These are phyloP conservation scores for Gavia stellata DNA, from an alignment of 2,113 vertebrate genomes.

Conservation along the genomic window DNA sequence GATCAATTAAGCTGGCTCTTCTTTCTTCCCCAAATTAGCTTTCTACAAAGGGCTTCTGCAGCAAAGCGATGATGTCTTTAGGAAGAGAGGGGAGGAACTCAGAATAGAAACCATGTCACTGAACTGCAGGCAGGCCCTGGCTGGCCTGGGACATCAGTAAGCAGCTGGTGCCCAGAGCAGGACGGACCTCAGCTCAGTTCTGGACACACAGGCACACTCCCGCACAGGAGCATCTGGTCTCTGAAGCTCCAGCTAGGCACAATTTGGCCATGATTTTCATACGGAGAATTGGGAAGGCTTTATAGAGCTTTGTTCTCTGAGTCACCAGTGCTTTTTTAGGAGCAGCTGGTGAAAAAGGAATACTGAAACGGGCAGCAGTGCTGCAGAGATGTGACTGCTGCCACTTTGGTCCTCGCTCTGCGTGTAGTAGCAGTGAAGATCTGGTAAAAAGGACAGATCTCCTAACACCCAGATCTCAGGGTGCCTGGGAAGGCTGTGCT, in stretches of 20 bases:
- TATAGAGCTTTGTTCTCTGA: background rate
- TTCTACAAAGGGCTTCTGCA: background rate
- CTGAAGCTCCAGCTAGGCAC: background rate
- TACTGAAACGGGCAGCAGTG: background rate
- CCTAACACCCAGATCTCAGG: background rate
- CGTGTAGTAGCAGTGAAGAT: background rate
- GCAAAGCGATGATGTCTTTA: background rate
- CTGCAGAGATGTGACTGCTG: background rate
- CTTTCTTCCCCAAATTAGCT: conserved; percentile 5
- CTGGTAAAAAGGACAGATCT: background rate
- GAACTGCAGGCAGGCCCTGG: background rate
- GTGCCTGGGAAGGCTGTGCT: background rate
- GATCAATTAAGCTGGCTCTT: conserved; percentile 31
- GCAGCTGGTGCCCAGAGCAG: background rate
- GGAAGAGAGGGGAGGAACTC: background rate
- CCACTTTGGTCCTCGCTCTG: background rate
- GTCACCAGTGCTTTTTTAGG: background rate
- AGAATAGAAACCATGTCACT: background rate
- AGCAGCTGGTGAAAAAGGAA: background rate
- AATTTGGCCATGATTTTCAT: background rate
- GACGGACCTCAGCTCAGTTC: background rate
- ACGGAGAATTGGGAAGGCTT: background rate
- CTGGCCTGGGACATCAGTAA: background rate
- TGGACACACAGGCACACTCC: background rate
- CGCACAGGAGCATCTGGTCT: background rate